Conservation (phyloP, 2,113 vertebrate genomes). For the Oryzias woworae region DNA sequence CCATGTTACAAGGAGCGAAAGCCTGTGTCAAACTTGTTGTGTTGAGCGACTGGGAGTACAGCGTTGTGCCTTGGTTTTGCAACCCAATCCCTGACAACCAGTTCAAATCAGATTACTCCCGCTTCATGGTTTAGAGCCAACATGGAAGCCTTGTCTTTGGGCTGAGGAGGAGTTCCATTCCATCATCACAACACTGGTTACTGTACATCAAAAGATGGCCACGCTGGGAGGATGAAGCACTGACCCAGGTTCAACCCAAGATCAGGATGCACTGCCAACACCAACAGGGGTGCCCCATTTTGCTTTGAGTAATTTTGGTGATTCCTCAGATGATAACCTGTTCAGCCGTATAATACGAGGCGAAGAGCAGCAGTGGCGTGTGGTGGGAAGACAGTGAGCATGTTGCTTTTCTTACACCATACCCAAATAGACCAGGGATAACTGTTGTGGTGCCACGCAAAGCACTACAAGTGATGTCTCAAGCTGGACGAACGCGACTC, state of each 20-base stretch:
- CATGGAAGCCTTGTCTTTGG: conserved; percentile 68
- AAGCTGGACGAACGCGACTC: conserved; percentile 64
- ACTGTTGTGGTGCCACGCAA: conserved; percentile 78
- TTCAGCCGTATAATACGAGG: conserved; percentile 77
- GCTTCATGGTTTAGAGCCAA: conserved; percentile 69
- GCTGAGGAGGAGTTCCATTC: conserved; percentile 72
- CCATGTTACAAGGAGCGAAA: conserved; percentile 67
- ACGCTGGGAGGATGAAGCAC: conserved; percentile 59
- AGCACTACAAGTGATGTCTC: conserved; percentile 76
- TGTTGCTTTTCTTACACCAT: conserved; percentile 79
- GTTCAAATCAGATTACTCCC: conserved; percentile 74
- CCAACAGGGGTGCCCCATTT: conserved; percentile 66
- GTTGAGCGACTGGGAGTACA: conserved; percentile 67
- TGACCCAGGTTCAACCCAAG: conserved; percentile 63
- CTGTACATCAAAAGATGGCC: conserved; percentile 77
- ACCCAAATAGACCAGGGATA: conserved; percentile 75
- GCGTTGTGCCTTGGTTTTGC: conserved; percentile 76
- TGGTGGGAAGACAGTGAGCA: conserved; percentile 79
- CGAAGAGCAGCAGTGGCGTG: conserved; percentile 77
- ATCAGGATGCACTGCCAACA: conserved; percentile 69
- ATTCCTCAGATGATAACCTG: conserved; percentile 55
- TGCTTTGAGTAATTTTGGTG: conserved; percentile 72
- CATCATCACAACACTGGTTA: conserved; percentile 70
- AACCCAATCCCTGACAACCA: conserved; percentile 54
- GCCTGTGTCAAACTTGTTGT: conserved; percentile 68